These are phyloP conservation scores for Himalopsyche japonica DNA, from an alignment of 2,888 invertebrate genomes.

Conservation along the genomic window DNA sequence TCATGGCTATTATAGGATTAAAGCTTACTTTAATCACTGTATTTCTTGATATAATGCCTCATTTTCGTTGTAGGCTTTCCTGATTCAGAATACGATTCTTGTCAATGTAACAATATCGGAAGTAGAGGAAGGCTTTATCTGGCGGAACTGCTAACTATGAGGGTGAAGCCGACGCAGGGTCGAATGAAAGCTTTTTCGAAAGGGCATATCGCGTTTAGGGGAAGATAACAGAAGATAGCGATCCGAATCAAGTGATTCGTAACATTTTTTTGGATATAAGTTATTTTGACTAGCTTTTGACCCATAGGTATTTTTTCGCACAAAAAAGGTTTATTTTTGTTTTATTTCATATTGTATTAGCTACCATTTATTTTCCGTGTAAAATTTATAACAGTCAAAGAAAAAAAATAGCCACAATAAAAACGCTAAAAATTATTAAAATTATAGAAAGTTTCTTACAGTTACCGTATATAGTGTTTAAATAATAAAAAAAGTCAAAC, in stretches of 20 bases:
- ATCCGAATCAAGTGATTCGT: background rate
- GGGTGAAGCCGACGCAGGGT: background rate
- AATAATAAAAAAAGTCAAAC: too few species aligned
- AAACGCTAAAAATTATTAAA: too few species aligned
- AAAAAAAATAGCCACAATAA: too few species aligned
- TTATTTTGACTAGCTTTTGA: too few species aligned
- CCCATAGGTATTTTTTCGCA: too few species aligned
- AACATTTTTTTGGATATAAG: too few species aligned
- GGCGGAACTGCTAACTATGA: slow-evolving; percentile 20
- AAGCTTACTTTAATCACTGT: background rate
- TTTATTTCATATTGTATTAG: too few species aligned
- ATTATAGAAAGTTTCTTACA: too few species aligned
- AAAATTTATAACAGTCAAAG: too few species aligned
- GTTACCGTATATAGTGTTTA: too few species aligned
- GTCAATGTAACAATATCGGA: slow-evolving; percentile 20
- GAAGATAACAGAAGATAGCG: background rate
- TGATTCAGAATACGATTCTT: background rate
- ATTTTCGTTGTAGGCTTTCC: background rate
- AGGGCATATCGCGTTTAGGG: background rate
- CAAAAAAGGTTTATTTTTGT: too few species aligned
- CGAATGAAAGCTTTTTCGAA: background rate
- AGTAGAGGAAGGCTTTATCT: slow-evolving; percentile 18
- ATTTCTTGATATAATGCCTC: background rate
- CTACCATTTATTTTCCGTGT: too few species aligned
- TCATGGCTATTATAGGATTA: background rate